phyloP scores from a whole-genome alignment of 1,140 invertebrate genomes.

The Eufriesea mexicana region DNA sequence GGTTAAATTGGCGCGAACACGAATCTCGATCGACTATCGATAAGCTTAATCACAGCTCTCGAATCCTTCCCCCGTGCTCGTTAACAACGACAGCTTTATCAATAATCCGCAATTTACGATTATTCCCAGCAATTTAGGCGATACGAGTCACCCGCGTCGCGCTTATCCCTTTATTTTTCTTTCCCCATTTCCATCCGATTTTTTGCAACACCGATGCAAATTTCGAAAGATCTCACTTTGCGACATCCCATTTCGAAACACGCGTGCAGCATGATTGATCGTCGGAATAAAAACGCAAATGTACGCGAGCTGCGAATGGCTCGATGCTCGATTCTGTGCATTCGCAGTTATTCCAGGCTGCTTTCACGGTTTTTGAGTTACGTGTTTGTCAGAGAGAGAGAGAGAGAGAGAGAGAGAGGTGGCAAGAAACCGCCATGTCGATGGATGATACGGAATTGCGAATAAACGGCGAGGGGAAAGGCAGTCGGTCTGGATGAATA shows the following conservation, averaged over 20 bases:
- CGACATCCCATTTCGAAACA: background rate
- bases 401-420: background rate
- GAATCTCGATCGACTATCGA: background rate
- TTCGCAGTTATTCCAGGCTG: background rate
- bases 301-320: no score
- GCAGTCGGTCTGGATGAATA: background rate
- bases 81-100: conserved; percentile 12
- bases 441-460: background rate
- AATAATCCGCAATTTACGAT: conserved; percentile 22
- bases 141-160: background rate
- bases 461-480: background rate
- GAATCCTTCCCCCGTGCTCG: background rate
- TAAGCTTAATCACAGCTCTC: background rate
- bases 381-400: background rate
- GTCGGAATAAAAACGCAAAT: background rate
- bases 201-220: background rate
- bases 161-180: background rate
- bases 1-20: background rate
- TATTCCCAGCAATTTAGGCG: background rate
- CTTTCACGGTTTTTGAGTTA: background rate
- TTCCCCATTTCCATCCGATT: background rate
- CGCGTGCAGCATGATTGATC: background rate
- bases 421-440: background rate
- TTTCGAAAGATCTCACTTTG: background rate
- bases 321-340: background rate